Base-by-base conservation (phyloP, 2,113 vertebrate species). In the Zapornia atra region DNA sequence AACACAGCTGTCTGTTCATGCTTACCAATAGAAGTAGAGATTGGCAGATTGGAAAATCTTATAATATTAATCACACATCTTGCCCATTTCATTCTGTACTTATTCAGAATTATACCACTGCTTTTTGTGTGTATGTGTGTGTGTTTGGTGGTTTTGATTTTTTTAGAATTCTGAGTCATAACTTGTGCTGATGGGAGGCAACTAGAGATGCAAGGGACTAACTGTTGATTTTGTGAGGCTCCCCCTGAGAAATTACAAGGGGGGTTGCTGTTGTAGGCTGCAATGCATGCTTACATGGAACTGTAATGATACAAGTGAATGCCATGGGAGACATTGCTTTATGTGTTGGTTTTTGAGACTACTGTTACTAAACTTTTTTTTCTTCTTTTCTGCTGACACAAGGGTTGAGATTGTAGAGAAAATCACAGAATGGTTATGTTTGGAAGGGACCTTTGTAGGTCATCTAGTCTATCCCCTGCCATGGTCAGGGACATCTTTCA, bases 1-100 rank as follows among this genome's bases (percentile, higher is more conserved):
- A 73, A 61, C 21, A 6, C 10, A 76, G 9, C 6, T 2, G 1
- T 31, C 25, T 75, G 7, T 68, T 87, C 11, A 12, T 40, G 4
- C 56, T 86, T 53, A 33, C 18, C 59, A 56, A 38, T 13, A 34
- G 51, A 54, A 66, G 20, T 59, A 36, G 12, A 50, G 21, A 36
- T 24, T 44, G 51, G 61, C n/a, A 50, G n/a, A 36, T 19, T 88
- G 24, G 6, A 51, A 59, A 10, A 4, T 29, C 40, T 69, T 81
- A 7, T 5, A 44, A 4, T 71, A 79, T 50, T 80, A 59, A 31
- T 17, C 1, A 1, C 2, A 0, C 24, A 40, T 31, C 5, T 71
- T 75, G 7, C 20, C 25, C 22, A 15, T 61, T 60, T 42, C 21
- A 82, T 53, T 78, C 42, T 51, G 8, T 4, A 21, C 11, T 86